Evolutionary conservation across 2,888 invertebrate genomes (phyloP).

Genomic region (Biston betularia): DNA sequence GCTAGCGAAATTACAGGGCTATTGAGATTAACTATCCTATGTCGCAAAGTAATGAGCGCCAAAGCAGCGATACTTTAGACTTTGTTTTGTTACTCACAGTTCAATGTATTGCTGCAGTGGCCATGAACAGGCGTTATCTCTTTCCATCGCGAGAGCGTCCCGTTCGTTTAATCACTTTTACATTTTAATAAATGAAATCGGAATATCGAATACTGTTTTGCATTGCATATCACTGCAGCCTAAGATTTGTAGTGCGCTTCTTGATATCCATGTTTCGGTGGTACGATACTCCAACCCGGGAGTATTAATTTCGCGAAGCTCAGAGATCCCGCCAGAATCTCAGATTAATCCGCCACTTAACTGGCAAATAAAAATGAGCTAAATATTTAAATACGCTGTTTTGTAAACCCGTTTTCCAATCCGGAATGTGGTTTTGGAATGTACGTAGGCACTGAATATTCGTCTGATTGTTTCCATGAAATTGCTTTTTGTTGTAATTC

Average conservation of each 20-base stretch:
- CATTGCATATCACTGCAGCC: slow-evolving; percentile 44
- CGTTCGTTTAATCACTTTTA: no score
- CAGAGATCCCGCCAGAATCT: slow-evolving; percentile 41
- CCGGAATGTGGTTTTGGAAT: not conserved
- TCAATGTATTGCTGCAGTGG: no score
- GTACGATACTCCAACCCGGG: slow-evolving; percentile 67
- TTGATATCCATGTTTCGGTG: slow-evolving; percentile 69
- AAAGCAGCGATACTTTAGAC: no score
- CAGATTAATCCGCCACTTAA: slow-evolving; percentile 34
- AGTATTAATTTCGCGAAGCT: slow-evolving; percentile 69
- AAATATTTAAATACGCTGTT: slow-evolving; percentile 22
- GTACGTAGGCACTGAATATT: no score
- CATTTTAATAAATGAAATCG: no score
- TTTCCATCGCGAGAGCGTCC: no score
- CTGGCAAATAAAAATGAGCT: slow-evolving; percentile 29
- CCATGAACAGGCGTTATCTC: no score
- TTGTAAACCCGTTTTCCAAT: not conserved
- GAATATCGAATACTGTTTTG: not conserved
- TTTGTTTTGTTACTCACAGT: no score
- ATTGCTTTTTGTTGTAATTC: no score
- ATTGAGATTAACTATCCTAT: no score
- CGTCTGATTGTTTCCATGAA: not conserved
- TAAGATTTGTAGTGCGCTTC: slow-evolving; percentile 69
- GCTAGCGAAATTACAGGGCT: no score
- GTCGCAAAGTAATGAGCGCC: no score